Conservation (phyloP, 2,113 vertebrate species). For the Semnornis frantzii region DNA sequence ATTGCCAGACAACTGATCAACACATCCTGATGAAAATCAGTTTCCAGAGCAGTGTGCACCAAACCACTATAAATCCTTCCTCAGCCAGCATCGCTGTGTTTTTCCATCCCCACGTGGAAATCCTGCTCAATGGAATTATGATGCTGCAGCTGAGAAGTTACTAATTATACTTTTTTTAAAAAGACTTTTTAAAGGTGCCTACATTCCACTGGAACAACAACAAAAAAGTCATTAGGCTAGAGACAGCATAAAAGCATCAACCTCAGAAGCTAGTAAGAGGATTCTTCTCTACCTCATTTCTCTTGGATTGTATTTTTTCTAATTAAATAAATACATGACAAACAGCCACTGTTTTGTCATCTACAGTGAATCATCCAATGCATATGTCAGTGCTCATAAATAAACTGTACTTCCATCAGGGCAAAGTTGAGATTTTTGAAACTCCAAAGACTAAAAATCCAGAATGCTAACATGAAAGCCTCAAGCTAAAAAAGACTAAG, state of each 20-base stretch:
- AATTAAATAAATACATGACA: neutral
- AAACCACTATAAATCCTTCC: neutral
- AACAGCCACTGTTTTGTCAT: neutral
- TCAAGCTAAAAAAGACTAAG: neutral
- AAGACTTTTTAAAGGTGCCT: slow-evolving; percentile 4
- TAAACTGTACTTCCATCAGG: neutral
- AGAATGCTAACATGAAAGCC: neutral
- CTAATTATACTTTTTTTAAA: slow-evolving; percentile 17
- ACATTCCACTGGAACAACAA: neutral
- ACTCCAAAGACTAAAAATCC: neutral
- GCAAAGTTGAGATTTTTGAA: neutral
- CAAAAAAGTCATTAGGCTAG: neutral
- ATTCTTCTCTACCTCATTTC: neutral
- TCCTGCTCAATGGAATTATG: neutral
- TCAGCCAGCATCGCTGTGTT: neutral
- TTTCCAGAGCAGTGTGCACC: neutral
- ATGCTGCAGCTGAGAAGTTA: neutral
- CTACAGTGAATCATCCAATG: neutral
- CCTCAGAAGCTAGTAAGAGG: neutral
- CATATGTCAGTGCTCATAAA: neutral
- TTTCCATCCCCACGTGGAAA: neutral
- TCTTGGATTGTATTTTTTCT: neutral
- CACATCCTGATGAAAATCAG: neutral
- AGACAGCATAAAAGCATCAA: neutral
- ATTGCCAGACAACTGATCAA: neutral